Conservation (phyloP, 1,140 invertebrate species). For the Acromyrmex heyeri region DNA sequence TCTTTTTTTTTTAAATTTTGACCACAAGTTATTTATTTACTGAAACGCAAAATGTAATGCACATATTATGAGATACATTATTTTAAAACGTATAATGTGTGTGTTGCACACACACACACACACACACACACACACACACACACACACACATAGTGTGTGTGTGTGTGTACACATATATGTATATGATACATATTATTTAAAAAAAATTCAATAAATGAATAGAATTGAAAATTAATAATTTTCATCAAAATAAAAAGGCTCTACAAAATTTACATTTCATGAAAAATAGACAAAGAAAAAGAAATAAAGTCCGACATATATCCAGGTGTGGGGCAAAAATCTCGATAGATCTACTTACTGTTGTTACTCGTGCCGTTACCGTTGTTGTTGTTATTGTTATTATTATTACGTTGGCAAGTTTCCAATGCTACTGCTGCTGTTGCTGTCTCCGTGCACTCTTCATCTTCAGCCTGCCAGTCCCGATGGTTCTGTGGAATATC, state of each 20-base stretch:
- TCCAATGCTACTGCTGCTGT: slow-evolving; percentile 85
- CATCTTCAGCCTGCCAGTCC: slow-evolving; percentile 86
- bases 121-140: too few species aligned
- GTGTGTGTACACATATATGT: too few species aligned
- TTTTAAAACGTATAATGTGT: too few species aligned
- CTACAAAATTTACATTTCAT: background rate
- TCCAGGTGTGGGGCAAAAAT: slow-evolving; percentile 73
- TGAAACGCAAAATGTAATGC: background rate
- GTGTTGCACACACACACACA: too few species aligned
- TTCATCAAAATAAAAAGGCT: background rate
- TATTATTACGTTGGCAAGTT: slow-evolving; percentile 84
- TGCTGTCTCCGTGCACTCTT: slow-evolving; percentile 85
- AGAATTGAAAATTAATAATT: background rate
- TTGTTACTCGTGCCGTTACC: slow-evolving; percentile 80
- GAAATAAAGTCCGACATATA: background rate
- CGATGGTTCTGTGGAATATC: slow-evolving; percentile 83
- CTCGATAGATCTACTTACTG: slow-evolving; percentile 65
- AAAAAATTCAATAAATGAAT: background rate
- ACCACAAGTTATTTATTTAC: background rate
- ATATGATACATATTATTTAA: background rate
- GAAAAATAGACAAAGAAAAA: background rate
- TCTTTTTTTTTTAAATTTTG: background rate
- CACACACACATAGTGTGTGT: too few species aligned
- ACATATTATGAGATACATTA: background rate
- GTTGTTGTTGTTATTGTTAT: slow-evolving; percentile 81